Evolutionary conservation across 35 echinoderm and acorn worm species (phyloP).

Genomic region (Heliocidaris erythrogramma): DNA sequence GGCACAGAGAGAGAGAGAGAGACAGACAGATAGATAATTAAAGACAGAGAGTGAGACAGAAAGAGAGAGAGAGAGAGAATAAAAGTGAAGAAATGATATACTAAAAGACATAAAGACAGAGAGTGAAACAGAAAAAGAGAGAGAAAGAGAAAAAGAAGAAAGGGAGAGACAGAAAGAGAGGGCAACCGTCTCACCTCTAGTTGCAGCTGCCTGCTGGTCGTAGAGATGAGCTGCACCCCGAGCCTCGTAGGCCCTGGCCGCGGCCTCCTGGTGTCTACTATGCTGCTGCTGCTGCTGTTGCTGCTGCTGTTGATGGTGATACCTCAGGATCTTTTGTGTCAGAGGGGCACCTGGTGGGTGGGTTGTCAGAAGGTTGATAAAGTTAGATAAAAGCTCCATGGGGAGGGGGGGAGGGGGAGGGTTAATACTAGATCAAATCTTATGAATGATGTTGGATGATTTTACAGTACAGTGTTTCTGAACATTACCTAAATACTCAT

Average conservation of each 20-base stretch:
- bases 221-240: slow-evolving; percentile 15
- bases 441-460: neutral
- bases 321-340: neutral
- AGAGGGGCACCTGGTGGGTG: neutral
- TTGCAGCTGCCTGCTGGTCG: neutral
- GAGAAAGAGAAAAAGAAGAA: neutral
- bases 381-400: neutral
- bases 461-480: too few species aligned
- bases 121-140: neutral
- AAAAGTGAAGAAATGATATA: neutral
- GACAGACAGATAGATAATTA: neutral
- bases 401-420: too few species aligned
- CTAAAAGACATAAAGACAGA: neutral
- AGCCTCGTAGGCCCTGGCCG: neutral
- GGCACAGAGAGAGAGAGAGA: too few species aligned
- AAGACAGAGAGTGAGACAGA: neutral
- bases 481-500: too few species aligned
- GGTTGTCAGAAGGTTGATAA: neutral
- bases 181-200: neutral
- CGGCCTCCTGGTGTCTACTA: neutral
- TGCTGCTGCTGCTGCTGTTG: slow-evolving; percentile 28
- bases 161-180: too few species aligned
- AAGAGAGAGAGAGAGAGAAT: neutral
- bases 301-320: slow-evolving; percentile 19
- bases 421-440: neutral